These are phyloP conservation scores for Ladona fulva DNA, from an alignment of 1,140 invertebrate species.

Conservation along the genomic window DNA sequence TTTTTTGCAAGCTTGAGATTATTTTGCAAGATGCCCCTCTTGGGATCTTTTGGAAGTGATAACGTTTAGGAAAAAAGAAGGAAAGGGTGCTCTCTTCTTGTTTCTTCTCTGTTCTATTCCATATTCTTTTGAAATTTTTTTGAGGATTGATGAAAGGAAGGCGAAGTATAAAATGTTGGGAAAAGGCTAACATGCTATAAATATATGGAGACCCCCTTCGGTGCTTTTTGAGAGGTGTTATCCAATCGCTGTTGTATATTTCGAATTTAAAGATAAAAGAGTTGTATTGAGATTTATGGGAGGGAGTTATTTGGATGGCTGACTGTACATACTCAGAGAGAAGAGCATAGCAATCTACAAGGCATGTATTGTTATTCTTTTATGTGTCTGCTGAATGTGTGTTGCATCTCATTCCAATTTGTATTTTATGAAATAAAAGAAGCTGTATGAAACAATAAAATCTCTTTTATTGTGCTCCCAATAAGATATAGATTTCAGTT, in stretches of 20 bases:
- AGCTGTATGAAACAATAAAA: neutral
- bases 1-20: too few relatives aligned
- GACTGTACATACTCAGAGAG: neutral
- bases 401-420: constrained; percentile 6
- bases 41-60: neutral
- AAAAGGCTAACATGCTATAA: neutral
- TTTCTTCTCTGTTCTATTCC: neutral
- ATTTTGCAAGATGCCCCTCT: too few relatives aligned
- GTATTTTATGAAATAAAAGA: constrained; percentile 11
- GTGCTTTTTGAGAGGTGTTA: constrained; percentile 1
- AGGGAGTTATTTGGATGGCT: neutral
- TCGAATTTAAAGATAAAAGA: neutral
- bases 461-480: too few relatives aligned
- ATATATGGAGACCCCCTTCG: neutral
- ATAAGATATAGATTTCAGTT: too few relatives aligned
- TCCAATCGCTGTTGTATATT: constrained; percentile 1
- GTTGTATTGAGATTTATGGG: neutral
- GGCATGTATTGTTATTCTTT: constrained; percentile 10
- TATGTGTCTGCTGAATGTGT: constrained; percentile 9
- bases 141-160: neutral
- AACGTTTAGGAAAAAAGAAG: neutral
- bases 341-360: constrained; percentile 1
- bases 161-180: neutral
- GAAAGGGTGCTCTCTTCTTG: neutral
- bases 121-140: neutral